Evolutionary conservation across 2,113 vertebrate genomes (phyloP).

Genomic region (Cariama cristata): DNA sequence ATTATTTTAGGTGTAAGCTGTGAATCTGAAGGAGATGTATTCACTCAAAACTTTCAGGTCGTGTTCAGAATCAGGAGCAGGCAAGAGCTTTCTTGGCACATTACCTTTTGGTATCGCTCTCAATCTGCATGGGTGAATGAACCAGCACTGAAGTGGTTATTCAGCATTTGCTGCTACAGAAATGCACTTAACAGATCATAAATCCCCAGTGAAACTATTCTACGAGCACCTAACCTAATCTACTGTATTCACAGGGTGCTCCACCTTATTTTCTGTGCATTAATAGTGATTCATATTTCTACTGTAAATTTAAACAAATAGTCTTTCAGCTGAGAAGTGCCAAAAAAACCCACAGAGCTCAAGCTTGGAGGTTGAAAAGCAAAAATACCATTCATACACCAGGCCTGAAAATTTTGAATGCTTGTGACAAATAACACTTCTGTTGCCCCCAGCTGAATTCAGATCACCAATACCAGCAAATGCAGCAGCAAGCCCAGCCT

Average conservation of each 20-base stretch:
- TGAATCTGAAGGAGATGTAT: not conserved
- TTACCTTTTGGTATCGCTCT: not conserved
- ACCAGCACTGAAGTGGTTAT: constrained; percentile 44
- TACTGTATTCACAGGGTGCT: not conserved
- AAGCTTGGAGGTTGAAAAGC: not conserved
- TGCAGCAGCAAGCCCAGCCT: not conserved
- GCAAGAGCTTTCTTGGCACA: not conserved
- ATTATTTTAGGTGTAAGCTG: constrained; percentile 44
- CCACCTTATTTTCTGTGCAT: constrained; percentile 11
- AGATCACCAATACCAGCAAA: not conserved
- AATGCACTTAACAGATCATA: constrained; percentile 30
- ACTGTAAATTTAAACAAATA: constrained; percentile 33
- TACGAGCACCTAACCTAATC: not conserved
- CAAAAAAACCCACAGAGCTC: not conserved
- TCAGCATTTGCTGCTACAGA: constrained; percentile 54
- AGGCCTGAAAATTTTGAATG: not conserved
- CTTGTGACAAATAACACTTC: not conserved
- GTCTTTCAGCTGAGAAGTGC: not conserved
- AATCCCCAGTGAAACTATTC: not conserved
- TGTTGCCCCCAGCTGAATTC: not conserved
- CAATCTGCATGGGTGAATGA: constrained; percentile 10
- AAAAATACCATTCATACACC: not conserved
- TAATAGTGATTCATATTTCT: constrained; percentile 9
- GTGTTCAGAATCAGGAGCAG: not conserved
- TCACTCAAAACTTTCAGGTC: constrained; percentile 14